phyloP scores from a whole-genome alignment of 2,113 vertebrate species.

The Zosterops pallidus region DNA sequence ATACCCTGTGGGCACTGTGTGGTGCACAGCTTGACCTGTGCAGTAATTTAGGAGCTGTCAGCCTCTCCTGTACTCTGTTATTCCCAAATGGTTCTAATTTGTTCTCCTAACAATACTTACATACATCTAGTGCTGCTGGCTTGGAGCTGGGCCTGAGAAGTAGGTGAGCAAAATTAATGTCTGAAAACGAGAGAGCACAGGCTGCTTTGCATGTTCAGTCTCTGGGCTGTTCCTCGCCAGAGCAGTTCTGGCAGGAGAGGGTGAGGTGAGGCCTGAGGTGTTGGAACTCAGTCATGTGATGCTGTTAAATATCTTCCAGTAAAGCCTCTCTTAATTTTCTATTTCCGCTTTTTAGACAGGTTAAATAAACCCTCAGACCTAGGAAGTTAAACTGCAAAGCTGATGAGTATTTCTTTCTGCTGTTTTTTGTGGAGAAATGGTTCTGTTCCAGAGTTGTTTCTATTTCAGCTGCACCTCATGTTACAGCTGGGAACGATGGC shows the following conservation, averaged over 20 bases:
- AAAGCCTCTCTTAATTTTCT: not conserved
- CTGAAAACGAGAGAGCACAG: not conserved
- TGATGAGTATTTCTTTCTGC: not conserved
- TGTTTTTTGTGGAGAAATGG: rapidly evolving
- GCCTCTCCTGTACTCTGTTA: not conserved
- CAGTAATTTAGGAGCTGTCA: not conserved
- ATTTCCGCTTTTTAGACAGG: not conserved
- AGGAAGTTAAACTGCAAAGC: not conserved
- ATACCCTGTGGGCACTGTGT: not conserved
- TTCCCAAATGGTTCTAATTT: not conserved
- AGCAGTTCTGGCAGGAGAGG: not conserved
- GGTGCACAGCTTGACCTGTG: not conserved
- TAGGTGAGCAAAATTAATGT: not conserved
- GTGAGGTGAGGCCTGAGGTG: not conserved
- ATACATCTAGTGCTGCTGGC: not conserved
- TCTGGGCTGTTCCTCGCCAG: not conserved
- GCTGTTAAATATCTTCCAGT: not conserved
- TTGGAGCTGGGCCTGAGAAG: not conserved
- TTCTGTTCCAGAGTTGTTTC: not conserved
- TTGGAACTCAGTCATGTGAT: rapidly evolving
- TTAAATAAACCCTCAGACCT: not conserved
- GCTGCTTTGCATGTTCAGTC: not conserved
- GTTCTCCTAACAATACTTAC: not conserved
- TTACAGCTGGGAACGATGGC: not conserved
- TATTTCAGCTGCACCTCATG: not conserved